These are phyloP conservation scores for Thymelicus sylvestris DNA, from an alignment of 2,888 invertebrate genomes.

Conservation along the genomic window DNA sequence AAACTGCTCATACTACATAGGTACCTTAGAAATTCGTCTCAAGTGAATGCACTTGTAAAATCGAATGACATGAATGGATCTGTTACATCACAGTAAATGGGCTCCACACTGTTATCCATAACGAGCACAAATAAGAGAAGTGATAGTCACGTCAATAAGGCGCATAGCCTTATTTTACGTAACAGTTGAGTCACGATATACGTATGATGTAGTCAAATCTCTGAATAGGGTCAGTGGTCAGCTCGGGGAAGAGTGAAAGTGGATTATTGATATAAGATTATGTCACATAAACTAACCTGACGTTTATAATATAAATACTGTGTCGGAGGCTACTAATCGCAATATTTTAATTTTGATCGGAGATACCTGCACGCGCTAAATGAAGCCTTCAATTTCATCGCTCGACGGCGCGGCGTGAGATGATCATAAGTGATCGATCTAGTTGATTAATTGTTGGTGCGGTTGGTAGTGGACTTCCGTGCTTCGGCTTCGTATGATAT, in stretches of 20 bases:
- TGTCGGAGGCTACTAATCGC: not conserved
- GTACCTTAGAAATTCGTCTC: not conserved
- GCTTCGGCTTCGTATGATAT: no score
- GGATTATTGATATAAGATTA: constrained; percentile 54
- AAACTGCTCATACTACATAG: not conserved
- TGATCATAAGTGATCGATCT: no score
- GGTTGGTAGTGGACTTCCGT: no score
- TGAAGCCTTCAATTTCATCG: no score
- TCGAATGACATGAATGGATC: constrained; percentile 3
- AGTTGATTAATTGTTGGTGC: no score
- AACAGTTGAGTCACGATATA: constrained; percentile 45
- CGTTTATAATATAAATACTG: not conserved
- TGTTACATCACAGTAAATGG: not conserved
- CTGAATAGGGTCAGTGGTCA: constrained; percentile 53
- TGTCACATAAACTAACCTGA: constrained; percentile 38
- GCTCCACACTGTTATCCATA: not conserved
- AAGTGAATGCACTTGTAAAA: not conserved
- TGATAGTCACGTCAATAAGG: constrained; percentile 32
- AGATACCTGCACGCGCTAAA: no score
- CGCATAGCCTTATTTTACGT: constrained; percentile 40
- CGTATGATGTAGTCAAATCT: constrained; percentile 44
- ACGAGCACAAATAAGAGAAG: constrained; percentile 36
- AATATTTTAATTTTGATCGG: not conserved
- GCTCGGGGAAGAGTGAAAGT: constrained; percentile 68
- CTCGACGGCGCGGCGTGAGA: no score